Evolutionary conservation across 2,797 vertebrate genomes (phyloP), one percentile per base, ranked within the genome.

Genomic region (Gymnopithys bicolor): DNA sequence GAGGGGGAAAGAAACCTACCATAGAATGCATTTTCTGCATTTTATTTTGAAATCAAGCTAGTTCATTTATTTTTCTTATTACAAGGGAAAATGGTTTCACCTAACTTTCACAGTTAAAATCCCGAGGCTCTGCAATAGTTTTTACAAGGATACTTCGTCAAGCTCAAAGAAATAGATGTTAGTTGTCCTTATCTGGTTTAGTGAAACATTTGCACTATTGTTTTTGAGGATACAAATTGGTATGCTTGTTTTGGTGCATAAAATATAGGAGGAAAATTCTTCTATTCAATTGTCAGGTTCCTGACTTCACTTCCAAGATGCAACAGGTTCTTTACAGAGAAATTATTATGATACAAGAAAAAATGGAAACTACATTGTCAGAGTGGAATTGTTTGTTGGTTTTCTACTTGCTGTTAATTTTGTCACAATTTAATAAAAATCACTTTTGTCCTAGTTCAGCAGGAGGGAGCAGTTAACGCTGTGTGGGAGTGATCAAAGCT

Each of bases 1-100:
- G 4, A 3, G 5, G 1, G 0, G 2, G 2, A 55, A 52, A 13
- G 7, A 77, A 73, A 51, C 1, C 9, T 24, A 69, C 33, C 3
- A 23, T 2, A 30, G 1, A 6, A 18, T 10, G 4, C 9, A 32
- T 89, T 78, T 76, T 69, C 32, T 58, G 32, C 10, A 3, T 3
- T 18, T 46, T 58, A 15, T 35, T 64, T 79, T 75, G 14, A 88
- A 74, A 58, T 3, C 17, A 86, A 62, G 2, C 1, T 52, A 37
- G 8, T 71, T 71, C 25, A 45, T 11, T 56, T 73, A 9, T 39
- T 76, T 82, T 85, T 59, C 7, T 25, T 64, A 5, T n/a, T 75
- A 56, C 6, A 56, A 52, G 19, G 8, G 13, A 17, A 67, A 24
- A 12, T 35, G 10, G 7, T 59, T 81, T 63, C 18, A 27, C 5